A percentile compares a stretch with the other conserved stretches of the same genome.
These are phyloP conservation scores for Phthorimaea operculella DNA, from an alignment of 1,140 invertebrate species.

Conservation along the genomic window DNA sequence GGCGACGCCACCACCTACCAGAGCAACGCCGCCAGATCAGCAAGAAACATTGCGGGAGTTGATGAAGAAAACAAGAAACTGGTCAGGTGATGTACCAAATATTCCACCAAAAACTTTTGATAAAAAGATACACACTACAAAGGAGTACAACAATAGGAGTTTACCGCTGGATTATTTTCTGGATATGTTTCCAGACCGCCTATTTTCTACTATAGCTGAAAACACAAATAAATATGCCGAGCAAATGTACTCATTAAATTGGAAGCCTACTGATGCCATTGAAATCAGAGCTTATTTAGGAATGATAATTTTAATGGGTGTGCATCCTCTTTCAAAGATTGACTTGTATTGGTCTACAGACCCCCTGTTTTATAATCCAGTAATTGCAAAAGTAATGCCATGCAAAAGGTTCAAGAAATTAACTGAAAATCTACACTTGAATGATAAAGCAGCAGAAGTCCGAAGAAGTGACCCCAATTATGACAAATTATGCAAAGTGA, in stretches of 20 bases:
- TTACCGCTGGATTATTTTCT: conserved; percentile 14
- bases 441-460: conserved; percentile 14
- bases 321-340: conserved; percentile 19
- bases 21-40: too few relatives aligned
- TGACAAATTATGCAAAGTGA: conserved; percentile 21
- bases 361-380: conserved; percentile 19
- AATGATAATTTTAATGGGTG: conserved; percentile 17
- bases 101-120: neutral
- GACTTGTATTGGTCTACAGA: conserved; percentile 21
- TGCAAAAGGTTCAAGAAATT: conserved; percentile 20
- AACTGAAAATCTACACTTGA: conserved; percentile 19
- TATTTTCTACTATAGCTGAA: conserved; percentile 13
- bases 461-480: conserved; percentile 9
- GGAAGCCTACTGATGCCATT: conserved; percentile 4
- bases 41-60: too few relatives aligned
- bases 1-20: too few relatives aligned
- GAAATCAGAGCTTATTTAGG: conserved; percentile 20
- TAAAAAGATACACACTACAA: conserved; percentile 11
- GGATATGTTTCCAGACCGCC: conserved; percentile 15
- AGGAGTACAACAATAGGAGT: conserved; percentile 12
- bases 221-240: conserved; percentile 12
- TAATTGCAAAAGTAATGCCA: conserved; percentile 16
- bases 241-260: conserved; percentile 1
- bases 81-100: too few relatives aligned
- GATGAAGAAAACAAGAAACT: too few relatives aligned